Evolutionary conservation across 2,113 vertebrate species (phyloP), one percentile per base, ranked within the genome.

Genomic region (Plectropomus leopardus): DNA sequence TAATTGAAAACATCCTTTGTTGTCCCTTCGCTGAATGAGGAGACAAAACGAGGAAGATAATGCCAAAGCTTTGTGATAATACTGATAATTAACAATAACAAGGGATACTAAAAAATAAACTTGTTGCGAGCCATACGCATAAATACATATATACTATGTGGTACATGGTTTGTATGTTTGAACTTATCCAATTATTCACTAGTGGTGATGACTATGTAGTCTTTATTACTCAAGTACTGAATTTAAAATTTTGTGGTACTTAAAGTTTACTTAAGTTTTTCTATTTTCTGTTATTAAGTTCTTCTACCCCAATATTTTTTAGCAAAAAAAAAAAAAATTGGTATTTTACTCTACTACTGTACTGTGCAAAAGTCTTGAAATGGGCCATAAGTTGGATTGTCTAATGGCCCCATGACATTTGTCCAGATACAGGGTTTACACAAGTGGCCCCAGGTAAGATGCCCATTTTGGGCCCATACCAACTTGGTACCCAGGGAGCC

Each of bases 1-100:
- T 78, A 60, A 80, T 57, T 69, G 55, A 77, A 85, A 84, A 82
- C 51, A 73, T 78, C 59, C 53, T 60, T 19, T 63, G 34, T 68
- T 48, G 9, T 45, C 32, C 21, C 16, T 16, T 0, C 19, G 0
- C 1, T 9, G 44, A 30, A 26, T 13, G 6, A 61, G 26, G 11
- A 70, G 34, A 69, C 23, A 64, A 51, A 71, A 63, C 32, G 44
- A 51, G 3, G 40, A n/a, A n/a, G 32, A 70, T 30, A 48, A 72
- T 32, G 32, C 32, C 16, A 24, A 4, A 45, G 42, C 5, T 61
- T 57, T 48, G 2, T 14, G 51, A 26, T 19, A 44, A 51, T 72
- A n/a, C 54, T 36, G 42, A 53, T 57, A 34, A 51, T 55, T 48
- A 69, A 26, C 66, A 24, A 69, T 47, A 55, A 58, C 51, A 65